Percentiles rank a stretch among this genome's conserved stretches.
Evolutionary conservation across 2,113 vertebrate species (phyloP).

Genomic region (Apistogramma diplotaenia): DNA sequence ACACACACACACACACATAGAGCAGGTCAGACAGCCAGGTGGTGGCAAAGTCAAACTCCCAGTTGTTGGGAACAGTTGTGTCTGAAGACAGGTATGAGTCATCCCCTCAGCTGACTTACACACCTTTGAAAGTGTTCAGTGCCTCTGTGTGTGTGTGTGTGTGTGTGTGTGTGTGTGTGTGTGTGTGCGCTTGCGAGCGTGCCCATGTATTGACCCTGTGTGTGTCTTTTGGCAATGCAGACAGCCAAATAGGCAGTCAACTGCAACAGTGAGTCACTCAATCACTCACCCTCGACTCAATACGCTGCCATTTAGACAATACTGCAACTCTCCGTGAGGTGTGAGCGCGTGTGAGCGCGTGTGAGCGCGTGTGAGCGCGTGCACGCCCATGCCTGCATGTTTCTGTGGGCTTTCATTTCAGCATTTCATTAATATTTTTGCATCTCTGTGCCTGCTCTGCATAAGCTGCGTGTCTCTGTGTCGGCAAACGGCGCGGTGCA

Average conservation of each 20-base stretch:
- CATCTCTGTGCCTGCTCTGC: background rate
- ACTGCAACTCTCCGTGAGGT: slow-evolving; percentile 6
- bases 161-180: background rate
- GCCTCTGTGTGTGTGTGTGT: background rate
- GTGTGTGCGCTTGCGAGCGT: background rate
- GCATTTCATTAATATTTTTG: background rate
- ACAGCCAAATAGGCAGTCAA: slow-evolving; percentile 45
- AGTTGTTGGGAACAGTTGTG: slow-evolving; percentile 18
- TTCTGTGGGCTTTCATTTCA: background rate
- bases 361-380: background rate
- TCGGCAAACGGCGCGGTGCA: background rate
- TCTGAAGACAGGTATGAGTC: slow-evolving; percentile 45
- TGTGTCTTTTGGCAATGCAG: slow-evolving; percentile 25
- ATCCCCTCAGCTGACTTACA: slow-evolving; percentile 15
- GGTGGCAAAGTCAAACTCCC: slow-evolving; percentile 37
- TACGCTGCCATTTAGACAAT: slow-evolving; percentile 21
- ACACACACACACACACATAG: background rate
- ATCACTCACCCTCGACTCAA: slow-evolving; percentile 38
- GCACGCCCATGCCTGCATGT: background rate
- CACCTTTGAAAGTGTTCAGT: slow-evolving; percentile 12
- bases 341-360: background rate
- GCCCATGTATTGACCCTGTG: slow-evolving; percentile 4
- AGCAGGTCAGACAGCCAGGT: slow-evolving; percentile 6
- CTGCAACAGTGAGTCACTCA: slow-evolving; percentile 48
- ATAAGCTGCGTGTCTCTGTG: background rate